Evolutionary conservation across 2,888 invertebrate species (phyloP).

Genomic region (Sipha maydis): DNA sequence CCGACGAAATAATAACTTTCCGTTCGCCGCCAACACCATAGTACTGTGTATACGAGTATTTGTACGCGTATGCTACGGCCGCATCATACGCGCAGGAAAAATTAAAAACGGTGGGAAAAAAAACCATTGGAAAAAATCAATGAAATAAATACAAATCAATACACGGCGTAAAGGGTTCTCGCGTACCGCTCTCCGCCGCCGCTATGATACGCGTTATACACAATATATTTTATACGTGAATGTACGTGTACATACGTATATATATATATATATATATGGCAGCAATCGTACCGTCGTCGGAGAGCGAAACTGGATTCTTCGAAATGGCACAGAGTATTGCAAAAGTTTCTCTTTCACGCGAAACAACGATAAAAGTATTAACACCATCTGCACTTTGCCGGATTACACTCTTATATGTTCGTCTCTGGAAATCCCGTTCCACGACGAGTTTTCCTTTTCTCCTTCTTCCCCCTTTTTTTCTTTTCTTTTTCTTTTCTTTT

Average conservation of each 20-base stretch:
- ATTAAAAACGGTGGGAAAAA: not conserved
- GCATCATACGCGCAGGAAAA: not conserved
- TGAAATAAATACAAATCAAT: not conserved
- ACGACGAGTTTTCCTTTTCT: conserved; percentile 18
- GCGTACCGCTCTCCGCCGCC: too few relatives aligned
- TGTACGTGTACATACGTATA: not conserved
- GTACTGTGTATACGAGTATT: too few relatives aligned
- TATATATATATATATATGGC: not conserved
- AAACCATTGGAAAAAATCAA: not conserved
- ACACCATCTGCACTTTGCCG: conserved; percentile 57
- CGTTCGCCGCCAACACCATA: not conserved
- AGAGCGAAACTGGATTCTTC: conserved; percentile 46
- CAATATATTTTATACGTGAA: too few relatives aligned
- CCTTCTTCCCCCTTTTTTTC: not conserved
- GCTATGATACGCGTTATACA: not conserved
- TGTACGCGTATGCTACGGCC: not conserved
- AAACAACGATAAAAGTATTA: conserved; percentile 60
- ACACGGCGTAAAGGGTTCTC: not conserved
- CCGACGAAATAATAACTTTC: conserved; percentile 23
- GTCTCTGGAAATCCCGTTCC: conserved; percentile 4
- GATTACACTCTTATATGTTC: conserved; percentile 39
- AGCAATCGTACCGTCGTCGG: not conserved
- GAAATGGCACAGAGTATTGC: conserved; percentile 33
- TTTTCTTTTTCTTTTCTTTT: conserved; percentile 11
- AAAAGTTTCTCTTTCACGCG: conserved; percentile 48